A percentile compares a stretch with the other conserved stretches of the same genome.
Conservation (phyloP, 2,797 vertebrate species). For the Pagetopsis macropterus region DNA sequence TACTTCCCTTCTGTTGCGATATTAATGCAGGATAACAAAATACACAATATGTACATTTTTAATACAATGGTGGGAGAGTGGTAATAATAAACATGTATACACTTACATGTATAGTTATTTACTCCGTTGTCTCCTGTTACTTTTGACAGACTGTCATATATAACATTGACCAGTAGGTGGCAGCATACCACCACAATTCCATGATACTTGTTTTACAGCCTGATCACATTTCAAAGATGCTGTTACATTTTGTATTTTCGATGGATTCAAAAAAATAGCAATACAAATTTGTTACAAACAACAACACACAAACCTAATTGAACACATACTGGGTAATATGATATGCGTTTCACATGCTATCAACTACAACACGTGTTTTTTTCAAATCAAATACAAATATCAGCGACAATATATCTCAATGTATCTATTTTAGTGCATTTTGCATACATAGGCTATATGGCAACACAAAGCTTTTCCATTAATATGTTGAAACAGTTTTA, state of each 20-base stretch:
- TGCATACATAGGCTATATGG: not conserved
- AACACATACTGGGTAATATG: rapidly evolving
- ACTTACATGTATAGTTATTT: not conserved
- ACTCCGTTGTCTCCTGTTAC: not conserved
- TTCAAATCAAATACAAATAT: conserved; percentile 4
- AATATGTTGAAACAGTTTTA: not conserved
- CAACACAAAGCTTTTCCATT: not conserved
- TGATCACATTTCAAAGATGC: conserved; percentile 33
- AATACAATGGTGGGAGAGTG: not conserved
- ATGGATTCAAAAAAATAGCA: conserved; percentile 14
- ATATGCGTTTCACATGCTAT: not conserved
- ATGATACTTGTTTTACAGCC: conserved; percentile 6
- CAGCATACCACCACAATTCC: conserved; percentile 66
- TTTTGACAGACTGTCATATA: not conserved
- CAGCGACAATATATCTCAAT: not conserved
- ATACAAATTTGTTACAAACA: conserved; percentile 21
- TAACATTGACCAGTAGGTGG: conserved; percentile 67
- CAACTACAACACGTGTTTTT: not conserved
- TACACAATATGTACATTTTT: not conserved
- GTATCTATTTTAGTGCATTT: conserved; percentile 16
- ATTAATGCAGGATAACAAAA: conserved; percentile 1
- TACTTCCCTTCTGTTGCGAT: not conserved
- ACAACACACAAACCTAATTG: not conserved
- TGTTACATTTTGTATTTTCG: conserved; percentile 36
- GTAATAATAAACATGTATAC: not conserved